Evolutionary conservation across 1,140 invertebrate genomes (phyloP), one percentile per base, ranked within the genome.

Genomic region (Brachionus koreanus): DNA sequence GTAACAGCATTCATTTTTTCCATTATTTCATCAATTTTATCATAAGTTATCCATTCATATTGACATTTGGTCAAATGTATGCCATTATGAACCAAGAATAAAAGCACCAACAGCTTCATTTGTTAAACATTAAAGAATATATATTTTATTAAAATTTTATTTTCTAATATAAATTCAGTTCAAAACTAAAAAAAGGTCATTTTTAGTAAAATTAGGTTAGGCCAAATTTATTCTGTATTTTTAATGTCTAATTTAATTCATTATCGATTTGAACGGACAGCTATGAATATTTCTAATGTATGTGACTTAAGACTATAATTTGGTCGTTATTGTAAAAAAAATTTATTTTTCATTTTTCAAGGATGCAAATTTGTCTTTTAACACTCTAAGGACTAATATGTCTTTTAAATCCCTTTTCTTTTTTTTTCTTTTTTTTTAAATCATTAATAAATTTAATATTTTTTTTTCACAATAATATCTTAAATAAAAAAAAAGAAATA

Each of bases 21-120:
- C 65, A 93, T 91, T 76, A 98, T 92, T 88, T 95, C 93, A 85
- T 98, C 95, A 85, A 95, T 96, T 35, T 91, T 89, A 89, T 98
- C 96, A 46, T 92, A 91, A 7, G 91, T 87, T 87, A 95, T 93
- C 94, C 94, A 96, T 85, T 94, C 93, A 86, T 93, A 95, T 87
- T 96, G 94, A 23, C 43, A 33, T 19, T 69, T 0, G 13, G 35
- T 35, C 35, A 37, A 16, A 6, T 69, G 37, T 9, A 69, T 39
- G 9, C 3, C 2, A 12, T 3, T n/a, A 3, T 39, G 13, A 7
- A 39, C 2, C 37, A 69, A 39, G 6, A 25, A 39, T 39, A 39
- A 46, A 46, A 46, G 0, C 25, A 43, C 3, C 69, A 74, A 6
- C 23, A 9, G 25, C 5, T 69, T 25, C 33, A 46, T 46, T 29